Percentiles rank a stretch among this genome's conserved stretches.
Evolutionary conservation across 2,113 vertebrate genomes (phyloP).

Genomic region (Pangasianodon hypophthalmus): DNA sequence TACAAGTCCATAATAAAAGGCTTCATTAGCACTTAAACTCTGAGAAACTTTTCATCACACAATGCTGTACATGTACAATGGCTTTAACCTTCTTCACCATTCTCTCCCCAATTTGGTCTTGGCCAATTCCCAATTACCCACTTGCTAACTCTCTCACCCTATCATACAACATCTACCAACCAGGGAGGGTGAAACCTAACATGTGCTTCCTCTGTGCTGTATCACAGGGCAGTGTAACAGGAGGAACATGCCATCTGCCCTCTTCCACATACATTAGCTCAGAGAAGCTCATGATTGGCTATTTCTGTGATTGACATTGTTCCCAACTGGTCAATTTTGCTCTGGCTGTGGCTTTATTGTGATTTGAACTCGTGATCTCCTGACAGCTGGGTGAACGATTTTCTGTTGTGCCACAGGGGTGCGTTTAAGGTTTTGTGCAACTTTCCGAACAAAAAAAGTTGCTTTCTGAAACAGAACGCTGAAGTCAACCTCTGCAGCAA

Average conservation of each 20-base stretch:
- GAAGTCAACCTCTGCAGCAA: background rate
- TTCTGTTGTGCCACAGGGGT: too few species aligned
- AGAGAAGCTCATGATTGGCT: background rate
- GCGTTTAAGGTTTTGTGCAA: too few species aligned
- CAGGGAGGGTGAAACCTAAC: background rate
- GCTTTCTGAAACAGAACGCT: too few species aligned
- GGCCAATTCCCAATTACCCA: background rate
- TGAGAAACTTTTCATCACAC: conserved; percentile 14
- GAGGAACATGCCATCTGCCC: background rate
- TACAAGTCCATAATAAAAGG: background rate
- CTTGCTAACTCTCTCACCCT: background rate
- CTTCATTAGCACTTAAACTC: background rate
- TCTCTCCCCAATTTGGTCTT: background rate
- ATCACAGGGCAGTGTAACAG: too few species aligned
- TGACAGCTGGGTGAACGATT: too few species aligned
- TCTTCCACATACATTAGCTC: background rate
- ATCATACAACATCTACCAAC: background rate
- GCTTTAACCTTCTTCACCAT: background rate
- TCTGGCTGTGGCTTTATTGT: too few species aligned
- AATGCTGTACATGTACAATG: background rate
- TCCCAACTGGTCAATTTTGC: too few species aligned
- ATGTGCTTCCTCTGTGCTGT: background rate
- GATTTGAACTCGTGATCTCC: too few species aligned
- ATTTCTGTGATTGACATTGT: background rate
- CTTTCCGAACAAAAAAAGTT: too few species aligned